Conservation (phyloP, 2,113 vertebrate genomes). For the Ginglymostoma cirratum region DNA sequence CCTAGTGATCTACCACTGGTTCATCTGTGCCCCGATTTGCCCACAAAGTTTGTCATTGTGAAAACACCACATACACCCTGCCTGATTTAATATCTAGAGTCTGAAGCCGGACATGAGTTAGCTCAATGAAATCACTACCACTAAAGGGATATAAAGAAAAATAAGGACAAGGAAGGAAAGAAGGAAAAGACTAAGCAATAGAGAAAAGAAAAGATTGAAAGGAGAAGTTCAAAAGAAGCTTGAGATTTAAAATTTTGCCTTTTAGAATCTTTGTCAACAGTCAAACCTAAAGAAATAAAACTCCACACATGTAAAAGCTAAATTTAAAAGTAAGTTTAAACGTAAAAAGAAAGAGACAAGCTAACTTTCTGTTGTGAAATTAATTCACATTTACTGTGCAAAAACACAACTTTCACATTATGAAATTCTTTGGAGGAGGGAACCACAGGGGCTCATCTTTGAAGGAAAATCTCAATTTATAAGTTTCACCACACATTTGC, state of each 20-base stretch:
- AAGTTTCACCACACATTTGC: not conserved
- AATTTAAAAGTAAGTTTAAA: not conserved
- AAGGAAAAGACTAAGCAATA: not conserved
- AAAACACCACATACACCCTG: not conserved
- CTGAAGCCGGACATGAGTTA: not conserved
- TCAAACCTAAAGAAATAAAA: not conserved
- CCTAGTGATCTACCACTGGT: not conserved
- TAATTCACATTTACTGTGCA: not conserved
- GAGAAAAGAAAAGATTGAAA: not conserved
- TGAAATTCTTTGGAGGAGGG: not conserved
- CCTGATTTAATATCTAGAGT: not conserved
- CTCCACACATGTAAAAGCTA: not conserved
- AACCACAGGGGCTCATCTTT: not conserved
- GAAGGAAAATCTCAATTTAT: not conserved
- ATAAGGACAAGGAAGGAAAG: not conserved
- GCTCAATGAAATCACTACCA: not conserved
- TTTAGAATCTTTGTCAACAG: not conserved
- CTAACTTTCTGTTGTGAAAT: not conserved
- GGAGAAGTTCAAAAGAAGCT: not conserved
- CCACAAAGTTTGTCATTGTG: not conserved
- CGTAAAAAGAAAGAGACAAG: not conserved
- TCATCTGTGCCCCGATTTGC: not conserved
- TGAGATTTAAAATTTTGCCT: not conserved
- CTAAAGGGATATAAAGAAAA: not conserved
- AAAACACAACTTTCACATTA: not conserved